These are phyloP conservation scores for Littorina saxatilis DNA, from an alignment of 1,140 invertebrate genomes.

Conservation along the genomic window DNA sequence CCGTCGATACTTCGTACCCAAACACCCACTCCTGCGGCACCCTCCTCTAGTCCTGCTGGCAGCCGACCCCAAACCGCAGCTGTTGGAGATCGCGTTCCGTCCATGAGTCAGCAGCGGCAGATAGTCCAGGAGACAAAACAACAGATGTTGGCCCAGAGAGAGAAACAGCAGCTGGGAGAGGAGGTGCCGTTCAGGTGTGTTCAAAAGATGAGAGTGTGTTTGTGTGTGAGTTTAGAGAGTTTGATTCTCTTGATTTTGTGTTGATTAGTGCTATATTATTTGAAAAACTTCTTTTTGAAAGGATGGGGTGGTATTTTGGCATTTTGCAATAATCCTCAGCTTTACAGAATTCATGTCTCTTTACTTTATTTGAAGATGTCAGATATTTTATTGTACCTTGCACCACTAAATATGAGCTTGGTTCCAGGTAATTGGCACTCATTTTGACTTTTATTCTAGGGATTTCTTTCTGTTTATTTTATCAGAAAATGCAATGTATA, in stretches of 20 bases:
- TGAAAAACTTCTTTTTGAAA: background rate
- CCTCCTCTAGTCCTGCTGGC: conserved; percentile 23
- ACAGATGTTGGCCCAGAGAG: conserved; percentile 40
- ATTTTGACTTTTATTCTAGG: no score
- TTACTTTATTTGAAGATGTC: no score
- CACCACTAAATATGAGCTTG: no score
- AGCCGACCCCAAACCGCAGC: conserved; percentile 40
- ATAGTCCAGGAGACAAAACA: conserved; percentile 51
- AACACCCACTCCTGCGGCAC: background rate
- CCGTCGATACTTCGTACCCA: background rate
- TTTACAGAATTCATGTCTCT: no score
- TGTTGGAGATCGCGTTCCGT: background rate
- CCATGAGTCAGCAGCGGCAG: background rate
- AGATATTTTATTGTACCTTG: no score
- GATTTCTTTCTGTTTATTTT: no score
- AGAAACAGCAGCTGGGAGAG: conserved; percentile 57
- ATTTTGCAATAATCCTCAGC: no score
- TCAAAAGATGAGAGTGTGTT: background rate
- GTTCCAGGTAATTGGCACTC: no score
- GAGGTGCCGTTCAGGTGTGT: conserved; percentile 66
- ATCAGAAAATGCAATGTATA: no score
- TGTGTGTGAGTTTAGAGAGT: background rate
- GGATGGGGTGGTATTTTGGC: no score
- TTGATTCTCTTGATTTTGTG: no score
- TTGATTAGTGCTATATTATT: background rate